Conservation (phyloP, 2,113 vertebrate species). For the Cyprinodon variegatus region DNA sequence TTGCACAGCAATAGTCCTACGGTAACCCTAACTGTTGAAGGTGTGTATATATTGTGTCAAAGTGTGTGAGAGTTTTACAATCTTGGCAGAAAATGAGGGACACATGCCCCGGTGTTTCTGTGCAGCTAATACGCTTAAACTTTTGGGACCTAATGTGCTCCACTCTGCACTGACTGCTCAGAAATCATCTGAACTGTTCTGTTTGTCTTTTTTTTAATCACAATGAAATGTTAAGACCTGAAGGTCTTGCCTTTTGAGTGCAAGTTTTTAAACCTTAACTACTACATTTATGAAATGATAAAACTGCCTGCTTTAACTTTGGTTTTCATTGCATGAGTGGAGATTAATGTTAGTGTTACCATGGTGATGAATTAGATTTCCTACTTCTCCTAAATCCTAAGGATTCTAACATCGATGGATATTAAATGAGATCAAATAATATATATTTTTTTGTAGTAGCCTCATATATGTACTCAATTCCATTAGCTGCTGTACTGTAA, state of each 20-base stretch:
- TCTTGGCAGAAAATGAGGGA: neutral
- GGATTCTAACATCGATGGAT: conserved; percentile 47
- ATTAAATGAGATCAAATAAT: conserved; percentile 62
- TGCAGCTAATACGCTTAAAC: conserved; percentile 4
- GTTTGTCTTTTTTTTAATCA: conserved; percentile 25
- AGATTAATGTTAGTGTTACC: conserved; percentile 43
- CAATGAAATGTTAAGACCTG: conserved; percentile 34
- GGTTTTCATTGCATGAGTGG: conserved; percentile 28
- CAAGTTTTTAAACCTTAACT: conserved; percentile 33
- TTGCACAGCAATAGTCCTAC: conserved; percentile 24
- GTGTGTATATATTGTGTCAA: conserved; percentile 63
- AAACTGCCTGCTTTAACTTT: conserved; percentile 41
- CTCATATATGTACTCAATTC: conserved; percentile 62
- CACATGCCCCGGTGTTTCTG: neutral
- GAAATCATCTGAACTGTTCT: conserved; percentile 27
- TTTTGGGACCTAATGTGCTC: neutral
- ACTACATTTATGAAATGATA: conserved; percentile 37
- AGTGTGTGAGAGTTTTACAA: conserved; percentile 43
- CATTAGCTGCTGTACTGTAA: conserved; percentile 59
- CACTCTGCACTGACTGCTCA: conserved; percentile 38
- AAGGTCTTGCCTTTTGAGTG: conserved; percentile 38
- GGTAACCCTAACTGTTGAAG: conserved; percentile 19
- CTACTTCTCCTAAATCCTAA: conserved; percentile 47
- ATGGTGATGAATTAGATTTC: conserved; percentile 41
- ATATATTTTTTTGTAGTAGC: conserved; percentile 72